A percentile compares a stretch with the other conserved stretches of the same genome.
Conservation (phyloP, 2,888 invertebrate species). For the Scaptodrosophila latifasciaeformis region DNA sequence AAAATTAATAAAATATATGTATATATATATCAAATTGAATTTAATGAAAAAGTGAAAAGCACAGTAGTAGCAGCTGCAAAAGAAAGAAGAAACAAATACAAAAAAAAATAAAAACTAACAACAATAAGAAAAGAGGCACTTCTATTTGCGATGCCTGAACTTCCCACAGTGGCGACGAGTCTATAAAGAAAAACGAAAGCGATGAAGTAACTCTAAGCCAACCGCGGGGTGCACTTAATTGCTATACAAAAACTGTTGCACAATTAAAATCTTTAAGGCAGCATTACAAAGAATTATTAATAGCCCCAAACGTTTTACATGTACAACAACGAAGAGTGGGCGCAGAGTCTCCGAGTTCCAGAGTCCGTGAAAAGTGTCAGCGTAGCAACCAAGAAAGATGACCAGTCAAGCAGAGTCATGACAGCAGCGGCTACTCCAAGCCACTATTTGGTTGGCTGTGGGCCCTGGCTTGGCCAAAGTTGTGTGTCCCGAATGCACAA, state of each 20-base stretch:
- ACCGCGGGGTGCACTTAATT: slow-evolving; percentile 43
- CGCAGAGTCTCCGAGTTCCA: too few relatives aligned
- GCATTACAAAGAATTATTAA: slow-evolving; percentile 55
- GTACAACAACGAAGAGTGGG: slow-evolving; percentile 40
- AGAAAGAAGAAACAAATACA: too few relatives aligned
- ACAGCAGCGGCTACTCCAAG: too few relatives aligned
- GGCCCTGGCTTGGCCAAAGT: background rate
- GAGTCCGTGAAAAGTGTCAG: slow-evolving; percentile 34
- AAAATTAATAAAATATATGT: too few relatives aligned
- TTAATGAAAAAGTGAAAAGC: too few relatives aligned
- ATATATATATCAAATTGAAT: too few relatives aligned
- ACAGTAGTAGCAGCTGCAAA: too few relatives aligned
- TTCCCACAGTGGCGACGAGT: slow-evolving; percentile 36
- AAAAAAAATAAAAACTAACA: too few relatives aligned
- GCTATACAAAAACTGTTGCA: slow-evolving; percentile 61
- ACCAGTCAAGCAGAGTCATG: slow-evolving; percentile 33
- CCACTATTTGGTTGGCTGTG: slow-evolving; percentile 11
- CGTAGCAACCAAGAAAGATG: slow-evolving; percentile 30
- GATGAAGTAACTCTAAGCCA: slow-evolving; percentile 53
- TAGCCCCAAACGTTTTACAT: slow-evolving; percentile 30
- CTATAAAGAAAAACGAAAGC: slow-evolving; percentile 60
- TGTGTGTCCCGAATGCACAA: slow-evolving; percentile 51
- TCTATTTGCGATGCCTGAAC: too few relatives aligned
- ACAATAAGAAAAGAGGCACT: too few relatives aligned
- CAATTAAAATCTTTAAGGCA: slow-evolving; percentile 57